These are phyloP conservation scores for Cassiopea andromeda DNA, from an alignment of 30 jellyfish, hydroid and myxozoan genomes.

Conservation along the genomic window DNA sequence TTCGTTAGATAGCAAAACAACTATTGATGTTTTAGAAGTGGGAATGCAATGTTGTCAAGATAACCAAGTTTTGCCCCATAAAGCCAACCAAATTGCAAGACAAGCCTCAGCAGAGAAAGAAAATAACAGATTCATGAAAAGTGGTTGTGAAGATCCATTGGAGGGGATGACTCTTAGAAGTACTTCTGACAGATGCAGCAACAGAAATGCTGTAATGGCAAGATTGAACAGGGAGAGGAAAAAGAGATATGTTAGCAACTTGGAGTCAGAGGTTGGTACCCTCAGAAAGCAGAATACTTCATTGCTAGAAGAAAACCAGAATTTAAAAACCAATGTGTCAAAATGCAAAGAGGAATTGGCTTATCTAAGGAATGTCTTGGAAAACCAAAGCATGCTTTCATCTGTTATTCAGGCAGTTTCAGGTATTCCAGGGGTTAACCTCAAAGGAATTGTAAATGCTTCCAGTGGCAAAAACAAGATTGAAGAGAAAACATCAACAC, in stretches of 20 bases:
- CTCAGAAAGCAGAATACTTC: conserved; percentile 62
- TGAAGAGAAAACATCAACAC: not conserved
- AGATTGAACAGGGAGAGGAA: conserved; percentile 80
- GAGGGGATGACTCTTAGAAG: not conserved
- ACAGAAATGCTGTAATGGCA: conserved; percentile 87
- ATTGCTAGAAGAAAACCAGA: conserved; percentile 46
- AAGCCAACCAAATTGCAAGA: not conserved
- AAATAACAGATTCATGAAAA: not conserved
- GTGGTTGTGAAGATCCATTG: not conserved
- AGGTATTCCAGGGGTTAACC: conserved; percentile 63
- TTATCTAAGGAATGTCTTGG: conserved; percentile 58
- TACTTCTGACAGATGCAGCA: conserved; percentile 38
- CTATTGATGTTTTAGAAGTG: not conserved
- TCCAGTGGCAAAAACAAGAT: not conserved
- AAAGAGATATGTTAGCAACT: conserved; percentile 72
- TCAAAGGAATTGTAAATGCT: conserved; percentile 37
- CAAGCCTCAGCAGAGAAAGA: not conserved
- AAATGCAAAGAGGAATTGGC: conserved; percentile 60
- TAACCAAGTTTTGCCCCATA: not conserved
- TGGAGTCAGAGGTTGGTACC: conserved; percentile 80
- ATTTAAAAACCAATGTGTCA: conserved; percentile 31
- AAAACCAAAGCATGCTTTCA: conserved; percentile 76
- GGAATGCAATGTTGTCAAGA: not conserved
- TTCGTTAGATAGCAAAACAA: not conserved
- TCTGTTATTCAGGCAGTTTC: conserved; percentile 79